Evolutionary conservation across 2,113 vertebrate species (phyloP).

Genomic region (Xenopus laevis): DNA sequence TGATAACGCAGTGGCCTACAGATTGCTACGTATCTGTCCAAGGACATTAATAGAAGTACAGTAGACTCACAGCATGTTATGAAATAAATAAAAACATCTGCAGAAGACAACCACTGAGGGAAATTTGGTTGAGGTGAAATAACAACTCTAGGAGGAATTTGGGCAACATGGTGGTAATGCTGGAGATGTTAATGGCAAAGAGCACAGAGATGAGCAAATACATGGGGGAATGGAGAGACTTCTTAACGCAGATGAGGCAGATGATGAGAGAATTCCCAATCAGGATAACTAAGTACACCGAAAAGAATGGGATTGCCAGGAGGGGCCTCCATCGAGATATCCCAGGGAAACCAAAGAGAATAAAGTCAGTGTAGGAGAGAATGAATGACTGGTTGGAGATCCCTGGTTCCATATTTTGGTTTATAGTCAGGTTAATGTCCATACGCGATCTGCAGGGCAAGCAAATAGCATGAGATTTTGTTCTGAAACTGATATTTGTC

Average conservation of each 20-base stretch:
- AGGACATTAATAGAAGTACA: slow-evolving; percentile 2
- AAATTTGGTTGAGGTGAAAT: neutral
- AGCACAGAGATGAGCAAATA: too few species aligned
- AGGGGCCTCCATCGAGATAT: neutral
- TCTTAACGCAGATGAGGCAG: slow-evolving; percentile 41
- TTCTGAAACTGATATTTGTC: too few species aligned
- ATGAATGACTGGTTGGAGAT: slow-evolving; percentile 19
- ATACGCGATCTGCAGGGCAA: too few species aligned
- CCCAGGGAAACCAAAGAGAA: slow-evolving; percentile 47
- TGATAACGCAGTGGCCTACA: slow-evolving; percentile 2
- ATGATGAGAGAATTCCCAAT: slow-evolving; percentile 25
- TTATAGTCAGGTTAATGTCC: too few species aligned
- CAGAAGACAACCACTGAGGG: neutral
- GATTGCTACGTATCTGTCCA: slow-evolving; percentile 18
- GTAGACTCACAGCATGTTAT: neutral
- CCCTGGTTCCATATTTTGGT: neutral
- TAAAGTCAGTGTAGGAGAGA: slow-evolving; percentile 40
- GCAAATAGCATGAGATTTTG: too few species aligned
- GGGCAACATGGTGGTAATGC: neutral
- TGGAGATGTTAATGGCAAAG: neutral
- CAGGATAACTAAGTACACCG: slow-evolving; percentile 32
- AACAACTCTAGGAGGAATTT: slow-evolving; percentile 10
- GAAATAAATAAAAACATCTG: slow-evolving; percentile 22
- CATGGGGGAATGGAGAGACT: slow-evolving; percentile 4
- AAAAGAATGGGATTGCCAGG: slow-evolving; percentile 40